Evolutionary conservation across 2,888 invertebrate species (phyloP).

Genomic region (Anthophora plumipes): DNA sequence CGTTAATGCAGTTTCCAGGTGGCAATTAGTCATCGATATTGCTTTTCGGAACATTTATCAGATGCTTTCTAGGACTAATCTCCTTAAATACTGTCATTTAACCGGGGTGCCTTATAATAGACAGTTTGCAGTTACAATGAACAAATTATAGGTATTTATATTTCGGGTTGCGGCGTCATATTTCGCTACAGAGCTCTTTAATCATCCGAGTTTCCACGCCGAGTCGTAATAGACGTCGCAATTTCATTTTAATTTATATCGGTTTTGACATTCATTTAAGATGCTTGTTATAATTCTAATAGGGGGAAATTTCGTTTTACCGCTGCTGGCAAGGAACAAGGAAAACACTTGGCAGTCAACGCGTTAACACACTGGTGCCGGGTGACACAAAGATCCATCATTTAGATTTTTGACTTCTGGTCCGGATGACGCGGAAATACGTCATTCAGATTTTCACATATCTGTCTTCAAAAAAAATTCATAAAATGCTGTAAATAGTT

Average conservation of each 20-base stretch:
- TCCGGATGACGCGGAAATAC: no score
- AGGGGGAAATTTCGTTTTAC: no score
- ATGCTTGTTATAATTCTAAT: no score
- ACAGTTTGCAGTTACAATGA: constrained; percentile 14
- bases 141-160: constrained; percentile 35
- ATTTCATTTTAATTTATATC: constrained; percentile 8
- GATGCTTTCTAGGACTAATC: constrained; percentile 15
- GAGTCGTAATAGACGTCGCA: neutral
- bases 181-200: constrained; percentile 3
- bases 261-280: neutral
- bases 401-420: no score
- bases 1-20: constrained; percentile 38
- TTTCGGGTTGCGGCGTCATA: neutral
- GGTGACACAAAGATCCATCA: no score
- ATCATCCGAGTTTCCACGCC: neutral
- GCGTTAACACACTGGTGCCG: no score
- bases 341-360: no score
- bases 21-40: constrained; percentile 33
- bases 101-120: neutral
- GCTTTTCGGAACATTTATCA: constrained; percentile 30
- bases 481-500: no score
- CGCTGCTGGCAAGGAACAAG: no score
- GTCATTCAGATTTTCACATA: no score
- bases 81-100: constrained; percentile 15
- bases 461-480: no score